These are phyloP conservation scores for Apostichopus parvimensis DNA, from an alignment of 35 echinoderm and acorn worm species.

Conservation along the genomic window DNA sequence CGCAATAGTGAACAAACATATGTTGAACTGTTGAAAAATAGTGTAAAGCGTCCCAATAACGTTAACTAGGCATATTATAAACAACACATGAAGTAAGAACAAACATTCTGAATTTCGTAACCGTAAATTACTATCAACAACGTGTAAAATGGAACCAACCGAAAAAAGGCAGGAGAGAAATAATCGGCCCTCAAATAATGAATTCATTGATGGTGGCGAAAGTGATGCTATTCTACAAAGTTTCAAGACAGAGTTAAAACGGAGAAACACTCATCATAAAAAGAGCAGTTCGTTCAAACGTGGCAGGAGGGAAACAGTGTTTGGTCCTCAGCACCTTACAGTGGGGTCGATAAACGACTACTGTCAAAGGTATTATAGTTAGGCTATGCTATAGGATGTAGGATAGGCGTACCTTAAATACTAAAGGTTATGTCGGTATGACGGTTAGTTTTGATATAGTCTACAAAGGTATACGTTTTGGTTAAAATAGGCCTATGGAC, in stretches of 20 bases:
- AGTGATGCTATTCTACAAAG: neutral
- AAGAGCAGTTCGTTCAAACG: neutral
- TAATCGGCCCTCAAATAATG: neutral
- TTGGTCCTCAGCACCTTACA: constrained; percentile 30
- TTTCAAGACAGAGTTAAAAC: constrained; percentile 30
- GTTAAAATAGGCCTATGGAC: too few species aligned
- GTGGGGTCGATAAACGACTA: neutral
- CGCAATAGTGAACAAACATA: neutral
- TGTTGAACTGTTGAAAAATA: neutral
- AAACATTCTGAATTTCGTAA: too few species aligned
- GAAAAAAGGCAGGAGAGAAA: neutral
- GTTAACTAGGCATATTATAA: too few species aligned
- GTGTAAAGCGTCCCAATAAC: too few species aligned
- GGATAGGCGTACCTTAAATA: too few species aligned
- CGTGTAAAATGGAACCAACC: neutral
- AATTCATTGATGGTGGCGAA: neutral
- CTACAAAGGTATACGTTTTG: too few species aligned
- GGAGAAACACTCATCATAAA: constrained; percentile 38
- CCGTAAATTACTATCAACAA: too few species aligned
- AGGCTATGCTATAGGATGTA: too few species aligned
- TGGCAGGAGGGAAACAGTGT: constrained; percentile 15
- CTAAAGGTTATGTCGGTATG: too few species aligned
- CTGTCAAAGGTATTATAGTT: neutral
- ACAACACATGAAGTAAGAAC: too few species aligned
- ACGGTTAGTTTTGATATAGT: too few species aligned